phyloP scores from a whole-genome alignment of 2,113 vertebrate genomes.

The Nansenia antarctica region DNA sequence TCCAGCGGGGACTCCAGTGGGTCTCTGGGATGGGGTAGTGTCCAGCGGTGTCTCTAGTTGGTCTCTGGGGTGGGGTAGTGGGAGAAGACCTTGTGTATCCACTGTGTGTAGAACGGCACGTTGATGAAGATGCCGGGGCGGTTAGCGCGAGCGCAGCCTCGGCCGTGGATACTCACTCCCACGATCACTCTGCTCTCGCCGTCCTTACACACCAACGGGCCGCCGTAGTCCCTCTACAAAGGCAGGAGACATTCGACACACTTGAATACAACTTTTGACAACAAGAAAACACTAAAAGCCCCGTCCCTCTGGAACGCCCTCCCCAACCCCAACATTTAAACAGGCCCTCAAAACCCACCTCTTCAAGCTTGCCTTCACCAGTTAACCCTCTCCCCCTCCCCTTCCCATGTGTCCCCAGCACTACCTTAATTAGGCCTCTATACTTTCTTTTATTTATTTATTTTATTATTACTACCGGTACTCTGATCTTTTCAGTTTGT shows the following conservation, averaged over 20 bases:
- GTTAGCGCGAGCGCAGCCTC: slow-evolving; percentile 89
- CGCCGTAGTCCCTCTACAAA: slow-evolving; percentile 91
- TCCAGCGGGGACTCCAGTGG: not conserved
- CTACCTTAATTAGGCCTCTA: too few species aligned
- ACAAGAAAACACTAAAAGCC: not conserved
- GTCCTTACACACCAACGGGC: slow-evolving; percentile 94
- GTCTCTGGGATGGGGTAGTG: not conserved
- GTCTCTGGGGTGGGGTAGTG: slow-evolving; percentile 64
- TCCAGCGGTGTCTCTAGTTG: slow-evolving; percentile 47
- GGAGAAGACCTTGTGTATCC: slow-evolving; percentile 93
- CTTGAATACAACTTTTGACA: slow-evolving; percentile 7
- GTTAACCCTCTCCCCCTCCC: too few species aligned
- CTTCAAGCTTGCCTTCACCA: too few species aligned
- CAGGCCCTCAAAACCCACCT: too few species aligned
- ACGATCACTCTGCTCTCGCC: slow-evolving; percentile 89
- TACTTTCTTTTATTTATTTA: too few species aligned
- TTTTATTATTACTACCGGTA: too few species aligned
- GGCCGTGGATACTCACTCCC: slow-evolving; percentile 92
- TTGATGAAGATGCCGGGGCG: slow-evolving; percentile 93
- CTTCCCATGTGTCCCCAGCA: too few species aligned
- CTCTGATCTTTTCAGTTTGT: too few species aligned
- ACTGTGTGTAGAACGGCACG: slow-evolving; percentile 91
- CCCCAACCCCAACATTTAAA: too few species aligned
- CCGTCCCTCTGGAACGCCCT: too few species aligned
- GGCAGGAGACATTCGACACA: slow-evolving; percentile 34